Percentiles rank a stretch among this genome's conserved stretches.
phyloP scores from a whole-genome alignment of 1,140 invertebrate genomes.

The Amyelois transitella region DNA sequence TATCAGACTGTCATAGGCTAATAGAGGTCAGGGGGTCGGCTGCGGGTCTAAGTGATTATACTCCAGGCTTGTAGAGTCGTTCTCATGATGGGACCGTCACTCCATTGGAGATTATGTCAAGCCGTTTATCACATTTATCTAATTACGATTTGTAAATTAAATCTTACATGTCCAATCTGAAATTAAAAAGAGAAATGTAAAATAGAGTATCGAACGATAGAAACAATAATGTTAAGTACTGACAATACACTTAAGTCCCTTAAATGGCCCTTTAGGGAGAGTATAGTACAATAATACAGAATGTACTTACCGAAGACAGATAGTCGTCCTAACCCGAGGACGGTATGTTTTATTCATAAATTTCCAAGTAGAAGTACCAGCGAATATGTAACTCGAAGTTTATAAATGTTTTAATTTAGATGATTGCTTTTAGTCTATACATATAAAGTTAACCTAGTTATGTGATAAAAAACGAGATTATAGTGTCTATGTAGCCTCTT shows the following conservation, averaged over 20 bases:
- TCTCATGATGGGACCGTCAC: not conserved
- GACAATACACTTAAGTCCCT: slow-evolving; percentile 4
- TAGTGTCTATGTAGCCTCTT: too few relatives aligned
- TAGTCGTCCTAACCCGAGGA: slow-evolving; percentile 5
- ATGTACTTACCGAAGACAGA: slow-evolving; percentile 11
- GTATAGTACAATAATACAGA: slow-evolving; percentile 1
- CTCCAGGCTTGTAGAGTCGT: not conserved
- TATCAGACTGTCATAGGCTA: not conserved
- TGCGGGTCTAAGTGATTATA: not conserved
- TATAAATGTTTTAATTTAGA: slow-evolving; percentile 11
- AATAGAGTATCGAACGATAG: not conserved
- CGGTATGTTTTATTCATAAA: slow-evolving; percentile 21
- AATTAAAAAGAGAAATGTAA: too few relatives aligned
- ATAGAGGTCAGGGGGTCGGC: not conserved
- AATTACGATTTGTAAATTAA: too few relatives aligned
- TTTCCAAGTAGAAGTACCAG: not conserved
- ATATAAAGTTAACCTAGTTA: not conserved
- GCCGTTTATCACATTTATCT: too few relatives aligned
- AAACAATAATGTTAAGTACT: slow-evolving; percentile 4
- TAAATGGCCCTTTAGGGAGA: slow-evolving; percentile 3
- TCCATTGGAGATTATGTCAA: not conserved
- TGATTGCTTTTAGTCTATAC: slow-evolving; percentile 9
- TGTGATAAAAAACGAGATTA: not conserved
- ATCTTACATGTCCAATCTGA: too few relatives aligned
- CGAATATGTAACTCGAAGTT: slow-evolving; percentile 8